Conservation (phyloP, 2,797 vertebrate genomes). For the Smutsia gigantea region DNA sequence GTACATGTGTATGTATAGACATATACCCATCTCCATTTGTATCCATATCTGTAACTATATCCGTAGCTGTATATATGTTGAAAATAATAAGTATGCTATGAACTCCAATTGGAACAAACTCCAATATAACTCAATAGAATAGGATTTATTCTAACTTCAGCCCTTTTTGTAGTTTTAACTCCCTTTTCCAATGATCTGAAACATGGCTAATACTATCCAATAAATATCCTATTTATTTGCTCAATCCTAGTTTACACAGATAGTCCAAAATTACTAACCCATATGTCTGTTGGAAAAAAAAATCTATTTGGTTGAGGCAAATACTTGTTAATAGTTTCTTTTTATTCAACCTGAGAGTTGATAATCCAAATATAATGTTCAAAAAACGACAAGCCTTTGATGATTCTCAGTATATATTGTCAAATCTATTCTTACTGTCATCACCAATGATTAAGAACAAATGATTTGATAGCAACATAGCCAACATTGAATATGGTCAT, state of each 20-base stretch:
- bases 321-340: not conserved
- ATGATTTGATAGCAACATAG: not conserved
- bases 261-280: not conserved
- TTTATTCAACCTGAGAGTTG: not conserved
- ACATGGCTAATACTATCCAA: too few relatives aligned
- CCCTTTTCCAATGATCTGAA: not conserved
- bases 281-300: not conserved
- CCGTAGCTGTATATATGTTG: not conserved
- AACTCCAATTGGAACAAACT: too few relatives aligned
- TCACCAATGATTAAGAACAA: not conserved
- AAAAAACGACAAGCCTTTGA: not conserved
- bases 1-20: fast-evolving
- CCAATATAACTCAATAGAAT: not conserved
- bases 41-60: not conserved
- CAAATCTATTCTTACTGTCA: not conserved
- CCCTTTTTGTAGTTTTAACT: not conserved
- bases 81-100: not conserved
- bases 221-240: not conserved
- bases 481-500: not conserved
- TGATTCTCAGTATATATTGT: not conserved
- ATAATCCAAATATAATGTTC: not conserved
- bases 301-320: not conserved
- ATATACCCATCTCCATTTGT: not conserved
- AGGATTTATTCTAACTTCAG: not conserved
- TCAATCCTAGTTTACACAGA: not conserved